Conservation (phyloP, 2,113 vertebrate genomes). For the Taurulus bubalis region DNA sequence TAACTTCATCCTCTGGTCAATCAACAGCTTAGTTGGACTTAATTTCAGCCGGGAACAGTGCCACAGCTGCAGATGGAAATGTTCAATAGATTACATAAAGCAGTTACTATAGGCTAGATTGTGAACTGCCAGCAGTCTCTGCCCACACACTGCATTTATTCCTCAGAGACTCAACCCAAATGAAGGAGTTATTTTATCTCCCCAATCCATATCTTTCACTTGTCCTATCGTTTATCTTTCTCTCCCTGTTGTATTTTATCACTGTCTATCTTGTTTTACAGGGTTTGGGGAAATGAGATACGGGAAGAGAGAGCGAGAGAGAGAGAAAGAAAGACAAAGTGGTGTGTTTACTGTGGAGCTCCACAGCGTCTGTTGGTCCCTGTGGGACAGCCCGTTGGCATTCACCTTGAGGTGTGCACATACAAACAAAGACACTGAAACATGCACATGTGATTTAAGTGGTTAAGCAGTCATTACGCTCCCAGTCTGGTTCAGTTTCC, state of each 20-base stretch:
- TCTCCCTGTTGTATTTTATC: slow-evolving; percentile 69
- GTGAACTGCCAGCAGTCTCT: slow-evolving; percentile 41
- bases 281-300: slow-evolving; percentile 75
- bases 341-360: slow-evolving; percentile 63
- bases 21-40: slow-evolving; percentile 33
- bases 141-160: slow-evolving; percentile 60
- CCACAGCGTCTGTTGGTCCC: slow-evolving; percentile 38
- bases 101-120: slow-evolving; percentile 29
- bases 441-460: slow-evolving; percentile 24
- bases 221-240: slow-evolving; percentile 70
- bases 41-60: slow-evolving; percentile 46
- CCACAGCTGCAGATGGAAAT: slow-evolving; percentile 39
- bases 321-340: slow-evolving; percentile 61
- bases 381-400: slow-evolving; percentile 56
- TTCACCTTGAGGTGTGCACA: slow-evolving; percentile 67
- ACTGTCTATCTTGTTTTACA: slow-evolving; percentile 72
- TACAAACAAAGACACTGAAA: slow-evolving; percentile 41
- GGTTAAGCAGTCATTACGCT: neutral
- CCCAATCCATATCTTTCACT: slow-evolving; percentile 65
- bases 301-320: slow-evolving; percentile 21
- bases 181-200: slow-evolving; percentile 73
- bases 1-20: slow-evolving; percentile 16
- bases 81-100: slow-evolving; percentile 60
- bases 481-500: neutral
- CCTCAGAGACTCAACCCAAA: slow-evolving; percentile 58